Evolutionary conservation across 92 coral and sea anemone species (phyloP).

Genomic region (Palythoa heliodiscus): DNA sequence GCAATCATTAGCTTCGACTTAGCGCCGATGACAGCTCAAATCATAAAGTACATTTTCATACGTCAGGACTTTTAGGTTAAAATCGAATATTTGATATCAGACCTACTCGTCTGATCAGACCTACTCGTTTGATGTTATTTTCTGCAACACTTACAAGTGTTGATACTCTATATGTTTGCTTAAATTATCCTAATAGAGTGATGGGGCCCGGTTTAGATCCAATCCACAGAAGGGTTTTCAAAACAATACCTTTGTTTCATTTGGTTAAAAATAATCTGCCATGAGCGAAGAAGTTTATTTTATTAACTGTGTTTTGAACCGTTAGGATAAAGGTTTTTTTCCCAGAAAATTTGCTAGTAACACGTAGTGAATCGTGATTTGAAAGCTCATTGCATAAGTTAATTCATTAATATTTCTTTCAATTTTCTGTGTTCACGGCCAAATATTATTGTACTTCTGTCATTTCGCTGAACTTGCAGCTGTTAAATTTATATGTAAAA

Average conservation of each 20-base stretch:
- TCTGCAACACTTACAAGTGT: no score
- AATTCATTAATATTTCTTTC: not conserved
- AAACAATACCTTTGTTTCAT: not conserved
- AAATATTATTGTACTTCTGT: not conserved
- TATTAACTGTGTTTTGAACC: not conserved
- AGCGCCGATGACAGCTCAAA: no score
- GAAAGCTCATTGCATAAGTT: not conserved
- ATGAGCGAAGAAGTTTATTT: not conserved
- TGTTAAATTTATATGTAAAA: not conserved
- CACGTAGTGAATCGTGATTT: conserved; percentile 28
- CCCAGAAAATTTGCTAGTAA: not conserved
- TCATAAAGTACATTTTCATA: no score
- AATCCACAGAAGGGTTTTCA: not conserved
- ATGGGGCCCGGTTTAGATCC: no score
- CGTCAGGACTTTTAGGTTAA: no score
- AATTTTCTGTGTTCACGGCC: not conserved
- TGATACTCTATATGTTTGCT: no score
- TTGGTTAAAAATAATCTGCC: not conserved
- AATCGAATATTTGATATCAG: no score
- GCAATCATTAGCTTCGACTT: no score
- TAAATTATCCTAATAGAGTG: no score
- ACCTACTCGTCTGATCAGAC: no score
- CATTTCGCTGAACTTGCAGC: not conserved
- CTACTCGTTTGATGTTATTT: no score
- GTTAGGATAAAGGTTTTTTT: not conserved